Evolutionary conservation across 2,113 vertebrate species (phyloP), one percentile per base, ranked within the genome.

Genomic region (Epinephelus cyanopodus): DNA sequence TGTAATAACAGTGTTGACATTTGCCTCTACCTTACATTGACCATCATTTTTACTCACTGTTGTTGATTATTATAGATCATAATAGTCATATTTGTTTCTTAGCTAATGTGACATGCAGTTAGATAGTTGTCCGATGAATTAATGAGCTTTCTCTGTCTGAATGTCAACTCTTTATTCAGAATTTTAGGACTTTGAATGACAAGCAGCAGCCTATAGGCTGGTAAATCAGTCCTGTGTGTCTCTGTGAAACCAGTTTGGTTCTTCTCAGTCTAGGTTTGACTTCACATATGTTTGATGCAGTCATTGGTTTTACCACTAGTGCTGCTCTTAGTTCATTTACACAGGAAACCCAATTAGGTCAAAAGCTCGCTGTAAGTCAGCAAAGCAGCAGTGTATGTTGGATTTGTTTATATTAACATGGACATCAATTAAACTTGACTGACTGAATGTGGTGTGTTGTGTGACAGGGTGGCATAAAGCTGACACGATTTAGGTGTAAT

Each of bases 391-490:
- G 19, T 54, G 69, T 50, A 15, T 52, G 27, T 47, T 45, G n/a
- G 37, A 64, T 82, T 75, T 79, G 69, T 79, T 82, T 70, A 64
- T 15, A 50, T 74, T 42, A 52, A 70, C 63, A 23, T 58, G 23
- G 18, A 64, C 42, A 29, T 62, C 29, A 29, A 27, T 77, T 65
- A 21, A 71, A 64, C 60, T 42, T 33, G 3, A 11, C 56, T 12
- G 15, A 37, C n/a, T 57, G 50, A 56, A 15, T 63, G 62, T 13
- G 11, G 25, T 58, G 13, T 77, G 50, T 21, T 53, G 27, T 48
- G 27, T 37, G 5, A 19, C 19, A 33, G 9, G 4, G 25, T 3
- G 48, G 64, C 39, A 14, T 53, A 19, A 62, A 65, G 19, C 47
- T 2, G 4, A 42, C 18, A 50, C 53, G 9, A 73, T 57, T 48